These are phyloP conservation scores for Sciurus carolinensis DNA, from an alignment of 2,797 vertebrate genomes.

Conservation along the genomic window DNA sequence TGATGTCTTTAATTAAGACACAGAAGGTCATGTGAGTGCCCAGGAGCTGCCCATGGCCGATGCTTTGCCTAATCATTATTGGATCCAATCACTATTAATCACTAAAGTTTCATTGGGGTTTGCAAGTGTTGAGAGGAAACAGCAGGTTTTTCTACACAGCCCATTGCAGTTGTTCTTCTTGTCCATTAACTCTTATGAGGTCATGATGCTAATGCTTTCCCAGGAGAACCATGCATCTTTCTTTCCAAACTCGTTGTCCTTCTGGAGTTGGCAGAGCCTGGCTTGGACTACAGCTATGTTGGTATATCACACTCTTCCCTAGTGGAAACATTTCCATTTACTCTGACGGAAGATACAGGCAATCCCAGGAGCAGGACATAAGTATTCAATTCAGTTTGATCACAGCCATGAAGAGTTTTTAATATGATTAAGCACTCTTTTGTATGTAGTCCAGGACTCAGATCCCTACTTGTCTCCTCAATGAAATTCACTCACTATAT, in stretches of 20 bases:
- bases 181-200: slow-evolving; percentile 67
- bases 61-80: slow-evolving; percentile 78
- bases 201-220: slow-evolving; percentile 71
- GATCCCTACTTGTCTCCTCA: not conserved
- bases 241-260: not conserved
- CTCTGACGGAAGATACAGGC: not conserved
- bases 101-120: slow-evolving; percentile 68
- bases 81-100: slow-evolving; percentile 77
- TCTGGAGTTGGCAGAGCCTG: slow-evolving; percentile 36
- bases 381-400: not conserved
- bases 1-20: slow-evolving; percentile 79
- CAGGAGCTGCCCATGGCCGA: slow-evolving; percentile 53
- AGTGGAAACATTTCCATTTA: not conserved
- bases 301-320: not conserved
- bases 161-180: slow-evolving; percentile 67
- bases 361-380: not conserved
- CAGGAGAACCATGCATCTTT: slow-evolving; percentile 41
- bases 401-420: not conserved
- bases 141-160: slow-evolving; percentile 69
- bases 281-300: not conserved
- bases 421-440: not conserved
- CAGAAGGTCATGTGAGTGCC: slow-evolving; percentile 63
- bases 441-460: not conserved
- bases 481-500: not conserved
- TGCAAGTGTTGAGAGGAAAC: slow-evolving; percentile 71